phyloP scores from a whole-genome alignment of 1,140 invertebrate species.

The Psilanteris sp. region DNA sequence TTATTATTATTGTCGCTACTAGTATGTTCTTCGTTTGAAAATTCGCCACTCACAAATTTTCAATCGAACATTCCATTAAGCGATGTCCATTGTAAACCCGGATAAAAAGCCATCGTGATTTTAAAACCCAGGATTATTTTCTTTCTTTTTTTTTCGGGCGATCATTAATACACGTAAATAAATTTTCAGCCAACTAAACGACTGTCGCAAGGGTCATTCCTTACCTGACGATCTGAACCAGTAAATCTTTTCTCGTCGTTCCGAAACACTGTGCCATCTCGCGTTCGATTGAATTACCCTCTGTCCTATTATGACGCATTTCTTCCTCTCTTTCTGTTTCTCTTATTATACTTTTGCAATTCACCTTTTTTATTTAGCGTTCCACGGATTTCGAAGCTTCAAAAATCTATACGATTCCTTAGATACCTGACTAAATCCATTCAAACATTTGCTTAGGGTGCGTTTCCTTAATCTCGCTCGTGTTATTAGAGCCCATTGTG shows the following conservation, averaged over 20 bases:
- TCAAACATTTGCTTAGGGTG: conserved; percentile 65
- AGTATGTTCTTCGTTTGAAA: too few species aligned
- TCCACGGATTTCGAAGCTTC: conserved; percentile 49
- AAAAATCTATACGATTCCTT: conserved; percentile 55
- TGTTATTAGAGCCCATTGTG: conserved; percentile 62
- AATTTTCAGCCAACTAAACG: conserved; percentile 58
- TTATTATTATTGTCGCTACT: too few species aligned
- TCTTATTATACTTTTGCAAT: conserved; percentile 42
- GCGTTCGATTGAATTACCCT: conserved; percentile 54
- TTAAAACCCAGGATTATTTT: too few species aligned
- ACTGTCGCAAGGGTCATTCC: conserved; percentile 64
- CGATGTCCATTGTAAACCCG: too few species aligned
- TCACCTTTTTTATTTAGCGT: conserved; percentile 44
- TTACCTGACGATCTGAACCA: conserved; percentile 54
- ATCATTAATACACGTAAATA: conserved; percentile 69
- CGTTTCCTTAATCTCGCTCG: conserved; percentile 61
- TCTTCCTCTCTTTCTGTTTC: conserved; percentile 38
- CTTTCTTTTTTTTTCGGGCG: background rate
- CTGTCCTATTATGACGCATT: conserved; percentile 66
- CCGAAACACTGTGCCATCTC: conserved; percentile 63
- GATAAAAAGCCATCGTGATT: too few species aligned
- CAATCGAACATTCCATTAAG: too few species aligned
- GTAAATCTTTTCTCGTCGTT: conserved; percentile 68
- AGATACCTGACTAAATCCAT: conserved; percentile 59
- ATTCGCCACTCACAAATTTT: too few species aligned